phyloP scores from a whole-genome alignment of 2,888 invertebrate genomes.

The Xylocampa areola region DNA sequence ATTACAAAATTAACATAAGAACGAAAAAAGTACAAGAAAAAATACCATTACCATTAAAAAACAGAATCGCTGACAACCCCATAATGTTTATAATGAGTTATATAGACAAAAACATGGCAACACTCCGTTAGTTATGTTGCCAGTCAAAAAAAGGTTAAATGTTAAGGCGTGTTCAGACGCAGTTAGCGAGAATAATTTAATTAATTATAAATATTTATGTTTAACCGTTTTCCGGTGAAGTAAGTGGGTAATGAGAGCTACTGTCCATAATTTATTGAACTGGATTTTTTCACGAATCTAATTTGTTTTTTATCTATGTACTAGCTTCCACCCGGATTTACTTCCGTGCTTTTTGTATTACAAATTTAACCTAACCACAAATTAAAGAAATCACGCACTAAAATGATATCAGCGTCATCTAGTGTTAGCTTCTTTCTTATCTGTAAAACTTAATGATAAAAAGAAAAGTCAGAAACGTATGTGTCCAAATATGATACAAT shows the following conservation, averaged over 20 bases:
- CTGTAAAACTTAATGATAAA: too few species aligned
- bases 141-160: constrained; percentile 54
- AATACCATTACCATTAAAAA: constrained; percentile 60
- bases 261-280: constrained; percentile 30
- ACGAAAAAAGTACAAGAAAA: constrained; percentile 42
- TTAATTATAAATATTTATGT: constrained; percentile 53
- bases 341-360: too few species aligned
- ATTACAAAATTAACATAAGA: constrained; percentile 57
- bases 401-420: too few species aligned
- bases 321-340: too few species aligned
- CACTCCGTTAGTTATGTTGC: constrained; percentile 65
- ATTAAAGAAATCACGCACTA: too few species aligned
- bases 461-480: too few species aligned
- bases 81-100: constrained; percentile 65
- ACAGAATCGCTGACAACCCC: constrained; percentile 64
- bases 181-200: constrained; percentile 53
- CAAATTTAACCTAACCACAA: too few species aligned
- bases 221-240: constrained; percentile 22
- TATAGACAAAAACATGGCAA: constrained; percentile 65
- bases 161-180: constrained; percentile 57
- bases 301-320: constrained; percentile 15
- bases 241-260: constrained; percentile 30
- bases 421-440: too few species aligned
- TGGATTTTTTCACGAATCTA: constrained; percentile 16
- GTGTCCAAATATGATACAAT: too few species aligned